phyloP scores from a whole-genome alignment of 2,113 vertebrate species.

The Macaca fascicularis region T2T-MFA8v1.1 NC_088388.1:106493501-106494000 shows the following conservation, averaged over 20 bases:
- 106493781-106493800: not conserved
- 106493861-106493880: not conserved
- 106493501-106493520: not conserved
- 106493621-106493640: not conserved
- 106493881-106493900: not conserved
- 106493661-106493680: not conserved
- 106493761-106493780: not conserved
- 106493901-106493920: no score
- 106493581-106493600: not conserved
- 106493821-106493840: not conserved
- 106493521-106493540: not conserved
- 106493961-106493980: not conserved
- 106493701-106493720: not conserved
- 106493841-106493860: not conserved
- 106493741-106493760: not conserved
- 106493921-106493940: no score
- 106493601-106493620: conserved; percentile 33
- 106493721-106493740: not conserved
- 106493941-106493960: not conserved
- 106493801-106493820: not conserved
- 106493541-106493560: not conserved
- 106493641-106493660: not conserved
- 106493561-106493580: not conserved
- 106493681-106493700: not conserved
- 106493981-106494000: not conserved